Conservation (phyloP, 2,113 vertebrate genomes). For the Abramis brama region DNA sequence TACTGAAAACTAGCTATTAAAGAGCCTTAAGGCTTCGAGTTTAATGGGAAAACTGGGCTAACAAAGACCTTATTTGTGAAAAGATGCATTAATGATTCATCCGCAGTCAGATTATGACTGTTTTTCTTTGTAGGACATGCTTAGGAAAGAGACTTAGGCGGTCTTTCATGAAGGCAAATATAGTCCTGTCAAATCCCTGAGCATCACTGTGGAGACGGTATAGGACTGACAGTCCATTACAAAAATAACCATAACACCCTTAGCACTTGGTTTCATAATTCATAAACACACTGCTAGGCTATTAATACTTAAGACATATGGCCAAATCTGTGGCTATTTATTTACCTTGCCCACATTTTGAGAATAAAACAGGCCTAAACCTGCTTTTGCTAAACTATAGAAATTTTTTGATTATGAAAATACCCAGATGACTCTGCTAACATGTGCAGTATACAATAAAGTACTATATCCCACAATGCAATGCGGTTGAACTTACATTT, state of each 20-base stretch:
- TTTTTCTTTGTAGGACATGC: constrained; percentile 38
- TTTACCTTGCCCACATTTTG: constrained; percentile 25
- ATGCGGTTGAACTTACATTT: not conserved
- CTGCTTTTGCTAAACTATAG: not conserved
- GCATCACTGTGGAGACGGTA: constrained; percentile 50
- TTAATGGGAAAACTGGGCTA: not conserved
- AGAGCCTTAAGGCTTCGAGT: not conserved
- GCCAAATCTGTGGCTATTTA: constrained; percentile 18
- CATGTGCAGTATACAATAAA: too few species aligned
- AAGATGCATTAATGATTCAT: constrained; percentile 24
- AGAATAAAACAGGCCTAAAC: not conserved
- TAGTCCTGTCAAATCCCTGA: constrained; percentile 51
- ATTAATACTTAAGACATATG: constrained; percentile 43
- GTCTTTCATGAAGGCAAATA: constrained; percentile 51
- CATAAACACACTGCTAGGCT: constrained; percentile 45
- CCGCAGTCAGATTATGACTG: constrained; percentile 12
- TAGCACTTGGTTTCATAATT: constrained; percentile 53
- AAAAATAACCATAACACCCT: constrained; percentile 54
- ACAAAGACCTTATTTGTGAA: constrained; percentile 12
- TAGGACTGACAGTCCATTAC: constrained; percentile 44
- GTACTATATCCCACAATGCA: not conserved
- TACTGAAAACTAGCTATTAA: constrained; percentile 15
- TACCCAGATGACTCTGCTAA: too few species aligned
- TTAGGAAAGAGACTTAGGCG: constrained; percentile 23
- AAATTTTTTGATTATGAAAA: not conserved